A percentile compares a stretch with the other conserved stretches of the same genome.
Evolutionary conservation across 2,113 vertebrate species (phyloP).

Genomic region (Chionis minor): DNA sequence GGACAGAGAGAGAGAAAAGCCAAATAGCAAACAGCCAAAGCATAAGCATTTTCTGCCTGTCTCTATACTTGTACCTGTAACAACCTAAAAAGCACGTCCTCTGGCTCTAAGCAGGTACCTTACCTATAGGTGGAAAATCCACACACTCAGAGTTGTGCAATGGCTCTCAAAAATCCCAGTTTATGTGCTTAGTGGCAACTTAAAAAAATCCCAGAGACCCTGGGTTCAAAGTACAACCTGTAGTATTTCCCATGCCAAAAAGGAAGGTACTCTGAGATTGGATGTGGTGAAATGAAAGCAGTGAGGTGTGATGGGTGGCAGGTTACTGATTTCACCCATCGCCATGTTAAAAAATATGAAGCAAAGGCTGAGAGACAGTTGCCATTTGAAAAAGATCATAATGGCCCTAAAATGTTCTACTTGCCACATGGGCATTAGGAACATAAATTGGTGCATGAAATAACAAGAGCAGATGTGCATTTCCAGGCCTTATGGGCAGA

Average conservation of each 20-base stretch:
- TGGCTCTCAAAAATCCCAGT: not conserved
- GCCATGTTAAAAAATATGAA: not conserved
- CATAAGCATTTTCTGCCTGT: not conserved
- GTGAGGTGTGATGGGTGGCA: not conserved
- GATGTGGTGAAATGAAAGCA: not conserved
- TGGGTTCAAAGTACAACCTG: not conserved
- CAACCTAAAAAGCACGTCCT: not conserved
- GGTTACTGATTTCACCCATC: not conserved
- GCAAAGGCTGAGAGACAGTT: not conserved
- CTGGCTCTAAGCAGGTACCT: not conserved
- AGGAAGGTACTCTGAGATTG: accelerated
- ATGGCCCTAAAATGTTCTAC: not conserved
- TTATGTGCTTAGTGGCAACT: not conserved
- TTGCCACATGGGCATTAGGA: not conserved
- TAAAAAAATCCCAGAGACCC: not conserved
- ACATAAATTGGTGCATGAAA: not conserved
- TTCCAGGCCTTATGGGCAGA: not conserved
- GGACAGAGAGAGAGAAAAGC: not conserved
- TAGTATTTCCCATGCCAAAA: not conserved
- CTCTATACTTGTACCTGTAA: not conserved
- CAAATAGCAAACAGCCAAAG: not conserved
- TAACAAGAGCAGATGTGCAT: not conserved
- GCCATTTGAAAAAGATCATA: not conserved
- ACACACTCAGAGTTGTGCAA: not conserved
- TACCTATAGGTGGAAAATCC: not conserved